These are phyloP conservation scores for Hippopotamus amphibius DNA, from an alignment of 2,113 vertebrate species.

Conservation along the genomic window DNA sequence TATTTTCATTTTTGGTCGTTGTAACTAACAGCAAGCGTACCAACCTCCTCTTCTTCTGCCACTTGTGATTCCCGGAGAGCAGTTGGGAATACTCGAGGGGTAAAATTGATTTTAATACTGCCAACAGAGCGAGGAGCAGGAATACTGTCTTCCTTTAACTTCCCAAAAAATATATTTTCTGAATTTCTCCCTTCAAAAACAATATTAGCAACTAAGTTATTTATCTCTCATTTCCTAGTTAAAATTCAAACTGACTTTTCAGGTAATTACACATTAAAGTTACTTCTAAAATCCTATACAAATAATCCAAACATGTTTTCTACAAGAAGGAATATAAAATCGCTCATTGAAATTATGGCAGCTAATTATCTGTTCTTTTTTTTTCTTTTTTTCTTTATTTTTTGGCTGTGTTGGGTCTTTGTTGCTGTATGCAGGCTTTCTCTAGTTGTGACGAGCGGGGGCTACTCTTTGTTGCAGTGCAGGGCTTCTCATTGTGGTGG, in stretches of 20 bases:
- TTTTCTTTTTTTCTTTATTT: too few relatives aligned
- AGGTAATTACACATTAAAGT: conserved; percentile 8
- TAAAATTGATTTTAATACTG: conserved; percentile 92
- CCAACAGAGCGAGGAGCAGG: conserved; percentile 90
- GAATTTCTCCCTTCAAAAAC: conserved; percentile 77
- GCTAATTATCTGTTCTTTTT: not conserved
- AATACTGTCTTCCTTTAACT: conserved; percentile 81
- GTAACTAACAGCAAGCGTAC: not conserved
- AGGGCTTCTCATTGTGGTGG: too few relatives aligned
- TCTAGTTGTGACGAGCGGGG: too few relatives aligned
- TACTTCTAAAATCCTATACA: conserved; percentile 54
- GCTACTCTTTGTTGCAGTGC: too few relatives aligned
- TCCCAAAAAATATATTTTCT: conserved; percentile 83
- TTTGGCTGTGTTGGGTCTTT: too few relatives aligned
- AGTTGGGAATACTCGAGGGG: conserved; percentile 94
- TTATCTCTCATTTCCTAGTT: conserved; percentile 20
- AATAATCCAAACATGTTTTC: conserved; percentile 14
- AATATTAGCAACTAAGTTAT: conserved; percentile 45
- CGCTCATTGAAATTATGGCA: not conserved
- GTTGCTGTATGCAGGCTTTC: too few relatives aligned
- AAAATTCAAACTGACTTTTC: conserved; percentile 8
- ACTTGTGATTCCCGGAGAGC: conserved; percentile 93
- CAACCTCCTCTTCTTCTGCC: conserved; percentile 95
- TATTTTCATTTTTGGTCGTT: not conserved
- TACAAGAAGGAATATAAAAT: not conserved